Evolutionary conservation across 2,888 invertebrate genomes (phyloP), one percentile per base, ranked within the genome.

Genomic region (Itoplectis maculator): DNA sequence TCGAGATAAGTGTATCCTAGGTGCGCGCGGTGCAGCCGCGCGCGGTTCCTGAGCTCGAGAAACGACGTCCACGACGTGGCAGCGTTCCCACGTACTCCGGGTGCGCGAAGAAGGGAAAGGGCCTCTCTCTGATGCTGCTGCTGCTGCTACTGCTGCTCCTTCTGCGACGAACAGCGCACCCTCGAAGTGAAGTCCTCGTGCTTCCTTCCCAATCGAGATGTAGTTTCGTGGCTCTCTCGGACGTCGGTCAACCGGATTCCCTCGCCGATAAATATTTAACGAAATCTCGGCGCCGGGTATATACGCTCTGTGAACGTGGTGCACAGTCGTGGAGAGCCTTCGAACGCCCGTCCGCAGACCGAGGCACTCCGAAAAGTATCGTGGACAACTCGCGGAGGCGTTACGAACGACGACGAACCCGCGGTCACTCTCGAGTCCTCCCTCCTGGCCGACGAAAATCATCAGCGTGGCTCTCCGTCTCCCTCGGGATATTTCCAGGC

Each of bases 251-350:
- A 80, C 61, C 70, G 74, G 77, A 82, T 80, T 78, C 80, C 42
- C 69, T 68, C 18, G 6, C 40, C 51, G 81, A 85, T 89, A 88
- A 89, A 89, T 89, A 88, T 88, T 89, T 89, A 88, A 89, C 86
- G 84, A 85, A 73, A 83, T 86, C 85, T 85, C 87, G 87, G 85
- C 87, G 87, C 85, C 84, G 85, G 87, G 85, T 47, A 35, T 8
- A 45, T 18, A 68, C 63, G 13, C 13, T 1, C 42, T 11, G 1
- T 2, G 13, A 8, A 7, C 13, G n/a, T 13, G 4, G 42, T 42
- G 42, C 8, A 42, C 13, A 42, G 42, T 3, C 9, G 42, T n/a
- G n/a, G 47, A n/a, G n/a, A 5, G 42, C 42, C 13, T n/a, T 47
- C n/a, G 47, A 47, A n/a, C 59, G 35, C 40, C 42, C 20, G n/a